Conservation (phyloP, 2,888 invertebrate species). For the Malthinus flaveolus region DNA sequence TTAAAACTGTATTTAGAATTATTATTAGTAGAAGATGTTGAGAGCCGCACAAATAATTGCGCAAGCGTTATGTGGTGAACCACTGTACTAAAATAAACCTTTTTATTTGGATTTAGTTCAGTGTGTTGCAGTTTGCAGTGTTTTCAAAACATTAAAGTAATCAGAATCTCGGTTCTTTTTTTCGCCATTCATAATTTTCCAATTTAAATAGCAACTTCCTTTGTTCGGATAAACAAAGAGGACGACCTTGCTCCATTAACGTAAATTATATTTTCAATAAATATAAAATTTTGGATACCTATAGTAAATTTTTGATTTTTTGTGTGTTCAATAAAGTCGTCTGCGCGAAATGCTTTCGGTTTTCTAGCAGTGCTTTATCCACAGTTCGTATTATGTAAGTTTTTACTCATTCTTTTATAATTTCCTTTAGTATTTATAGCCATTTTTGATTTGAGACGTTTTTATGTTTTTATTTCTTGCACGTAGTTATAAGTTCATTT, state of each 20-base stretch:
- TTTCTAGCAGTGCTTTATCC: slow-evolving; percentile 23
- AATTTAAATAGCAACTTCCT: background rate
- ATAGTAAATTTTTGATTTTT: background rate
- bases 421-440: background rate
- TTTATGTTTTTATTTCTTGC: background rate
- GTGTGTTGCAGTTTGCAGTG: slow-evolving; percentile 4
- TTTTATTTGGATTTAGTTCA: slow-evolving; percentile 20
- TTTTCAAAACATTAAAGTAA: slow-evolving; percentile 12
- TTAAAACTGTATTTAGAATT: background rate
- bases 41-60: slow-evolving; percentile 3
- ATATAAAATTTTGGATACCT: background rate
- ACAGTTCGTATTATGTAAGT: slow-evolving; percentile 18
- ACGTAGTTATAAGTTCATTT: background rate
- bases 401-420: background rate
- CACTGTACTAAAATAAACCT: slow-evolving; percentile 13
- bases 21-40: background rate
- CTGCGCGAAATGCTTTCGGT: slow-evolving; percentile 18
- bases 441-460: background rate
- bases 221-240: background rate
- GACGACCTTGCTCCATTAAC: slow-evolving; percentile 2
- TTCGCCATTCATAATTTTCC: slow-evolving; percentile 1
- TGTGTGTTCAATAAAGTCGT: background rate
- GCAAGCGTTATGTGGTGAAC: slow-evolving; percentile 14
- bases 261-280: slow-evolving; percentile 2
- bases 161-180: background rate